phyloP scores from a whole-genome alignment of 2,888 invertebrate species.

The Seladonia tumulorum region DNA sequence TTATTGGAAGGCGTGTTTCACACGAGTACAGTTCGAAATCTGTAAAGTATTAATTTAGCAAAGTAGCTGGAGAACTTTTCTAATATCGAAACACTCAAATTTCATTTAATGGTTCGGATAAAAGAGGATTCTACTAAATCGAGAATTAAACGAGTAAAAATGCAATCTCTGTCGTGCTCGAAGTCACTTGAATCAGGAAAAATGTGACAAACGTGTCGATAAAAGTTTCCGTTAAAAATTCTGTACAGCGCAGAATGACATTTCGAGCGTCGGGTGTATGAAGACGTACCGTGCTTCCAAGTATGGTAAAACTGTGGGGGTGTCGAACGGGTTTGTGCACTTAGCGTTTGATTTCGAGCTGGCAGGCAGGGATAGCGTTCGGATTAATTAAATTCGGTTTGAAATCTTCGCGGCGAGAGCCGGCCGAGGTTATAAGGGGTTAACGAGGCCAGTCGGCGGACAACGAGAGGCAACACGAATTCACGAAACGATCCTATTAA shows the following conservation, averaged over 20 bases:
- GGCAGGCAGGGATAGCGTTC: neutral
- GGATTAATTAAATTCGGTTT: constrained; percentile 3
- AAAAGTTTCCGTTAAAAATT: neutral
- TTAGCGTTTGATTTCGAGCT: neutral
- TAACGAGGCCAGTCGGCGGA: constrained; percentile 3
- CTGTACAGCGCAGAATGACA: neutral
- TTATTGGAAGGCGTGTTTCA: neutral
- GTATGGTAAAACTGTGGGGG: neutral
- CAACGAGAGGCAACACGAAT: constrained; percentile 20
- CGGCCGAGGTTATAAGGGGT: constrained; percentile 11
- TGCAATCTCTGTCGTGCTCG: neutral
- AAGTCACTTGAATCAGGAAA: neutral
- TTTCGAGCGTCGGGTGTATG: neutral
- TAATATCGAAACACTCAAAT: neutral
- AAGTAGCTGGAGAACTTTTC: neutral
- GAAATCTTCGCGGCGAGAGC: neutral
- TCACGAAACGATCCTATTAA: constrained; percentile 47
- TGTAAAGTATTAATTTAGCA: neutral
- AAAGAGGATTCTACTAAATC: neutral
- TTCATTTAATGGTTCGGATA: neutral
- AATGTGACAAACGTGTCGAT: neutral
- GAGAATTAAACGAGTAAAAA: neutral
- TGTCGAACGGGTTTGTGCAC: neutral
- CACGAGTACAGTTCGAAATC: neutral
- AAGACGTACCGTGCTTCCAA: neutral